Conservation (phyloP, 2,888 invertebrate genomes). For the Elysia crispata region DNA sequence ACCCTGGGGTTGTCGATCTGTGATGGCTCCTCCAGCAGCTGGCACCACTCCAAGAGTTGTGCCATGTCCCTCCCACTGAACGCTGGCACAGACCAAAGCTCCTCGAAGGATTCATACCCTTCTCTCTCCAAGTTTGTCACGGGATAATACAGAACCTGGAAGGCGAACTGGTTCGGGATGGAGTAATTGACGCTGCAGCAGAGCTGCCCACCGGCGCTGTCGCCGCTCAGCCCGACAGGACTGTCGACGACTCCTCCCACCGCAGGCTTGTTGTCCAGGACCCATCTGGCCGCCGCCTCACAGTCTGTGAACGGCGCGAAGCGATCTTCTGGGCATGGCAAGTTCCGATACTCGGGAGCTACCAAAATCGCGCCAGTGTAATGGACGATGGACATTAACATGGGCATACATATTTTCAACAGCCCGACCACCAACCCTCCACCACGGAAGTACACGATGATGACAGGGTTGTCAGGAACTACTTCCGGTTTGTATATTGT, state of each 20-base stretch:
- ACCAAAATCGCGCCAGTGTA: constrained; percentile 32
- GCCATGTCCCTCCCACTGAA: background rate
- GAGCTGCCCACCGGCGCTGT: constrained; percentile 19
- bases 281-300: constrained; percentile 28
- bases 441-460: constrained; percentile 10
- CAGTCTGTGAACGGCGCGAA: constrained; percentile 43
- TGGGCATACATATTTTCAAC: background rate
- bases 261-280: constrained; percentile 37
- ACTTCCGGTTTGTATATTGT: background rate
- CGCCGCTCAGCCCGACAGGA: background rate
- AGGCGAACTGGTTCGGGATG: background rate
- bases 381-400: background rate
- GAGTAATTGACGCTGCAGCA: background rate
- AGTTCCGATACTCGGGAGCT: constrained; percentile 45
- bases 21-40: background rate
- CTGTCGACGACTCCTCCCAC: background rate
- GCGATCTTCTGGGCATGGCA: constrained; percentile 34
- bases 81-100: background rate
- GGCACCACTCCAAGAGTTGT: too few species aligned
- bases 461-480: background rate
- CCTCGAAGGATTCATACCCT: background rate
- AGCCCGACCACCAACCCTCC: background rate
- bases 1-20: background rate
- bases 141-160: background rate
- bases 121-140: background rate